Conservation (phyloP, 2,888 invertebrate species). For the Agrilus mali region DNA sequence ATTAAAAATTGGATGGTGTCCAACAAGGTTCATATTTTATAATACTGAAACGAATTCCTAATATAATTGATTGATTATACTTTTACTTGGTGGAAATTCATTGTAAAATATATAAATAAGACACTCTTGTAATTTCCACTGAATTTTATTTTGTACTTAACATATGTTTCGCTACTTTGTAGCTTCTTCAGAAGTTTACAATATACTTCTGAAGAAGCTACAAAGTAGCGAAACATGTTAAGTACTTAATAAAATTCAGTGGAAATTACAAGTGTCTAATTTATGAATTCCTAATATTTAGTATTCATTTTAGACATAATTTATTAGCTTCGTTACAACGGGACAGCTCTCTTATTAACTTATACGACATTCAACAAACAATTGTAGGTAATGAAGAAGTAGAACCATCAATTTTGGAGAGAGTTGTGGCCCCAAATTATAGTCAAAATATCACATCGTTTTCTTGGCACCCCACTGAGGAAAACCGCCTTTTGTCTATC, state of each 20-base stretch:
- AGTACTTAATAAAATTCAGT: too few species aligned
- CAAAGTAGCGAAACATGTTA: too few species aligned
- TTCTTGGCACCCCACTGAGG: conserved; percentile 78
- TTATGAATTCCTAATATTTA: not conserved
- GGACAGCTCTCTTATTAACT: conserved; percentile 61
- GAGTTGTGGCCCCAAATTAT: conserved; percentile 43
- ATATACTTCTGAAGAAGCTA: too few species aligned
- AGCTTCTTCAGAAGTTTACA: too few species aligned
- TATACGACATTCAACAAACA: conserved; percentile 76
- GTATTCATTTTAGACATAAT: conserved; percentile 43
- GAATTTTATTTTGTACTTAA: too few species aligned
- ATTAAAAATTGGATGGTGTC: conserved; percentile 75
- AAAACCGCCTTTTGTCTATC: conserved; percentile 62
- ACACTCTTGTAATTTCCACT: too few species aligned
- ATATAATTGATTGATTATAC: too few species aligned
- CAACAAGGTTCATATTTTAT: conserved; percentile 49
- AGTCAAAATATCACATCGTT: conserved; percentile 53
- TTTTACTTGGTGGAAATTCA: too few species aligned
- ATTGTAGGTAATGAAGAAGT: conserved; percentile 55
- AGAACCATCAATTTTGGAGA: conserved; percentile 63
- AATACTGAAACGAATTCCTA: not conserved
- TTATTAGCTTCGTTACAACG: conserved; percentile 69
- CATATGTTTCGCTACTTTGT: too few species aligned
- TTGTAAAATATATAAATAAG: too few species aligned
- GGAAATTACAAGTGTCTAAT: too few species aligned